Base-by-base conservation (phyloP, 2,888 invertebrate genomes). In the Lamellibrachia columna region DNA sequence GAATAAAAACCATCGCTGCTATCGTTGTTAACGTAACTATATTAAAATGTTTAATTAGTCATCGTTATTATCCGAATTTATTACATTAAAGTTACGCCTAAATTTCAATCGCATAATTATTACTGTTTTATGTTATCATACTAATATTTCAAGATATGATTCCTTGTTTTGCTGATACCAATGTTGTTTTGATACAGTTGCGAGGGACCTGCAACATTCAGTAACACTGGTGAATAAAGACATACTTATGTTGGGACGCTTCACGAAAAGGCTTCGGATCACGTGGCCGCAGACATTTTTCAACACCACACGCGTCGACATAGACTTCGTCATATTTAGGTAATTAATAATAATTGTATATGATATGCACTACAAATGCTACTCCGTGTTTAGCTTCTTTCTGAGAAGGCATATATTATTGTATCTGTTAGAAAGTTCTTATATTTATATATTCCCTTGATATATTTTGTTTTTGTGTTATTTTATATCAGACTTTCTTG, bases 261-360 rank as follows among this genome's bases (percentile, higher is more conserved):
- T 75, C 75, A n/a, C 75, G 75, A 15, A 75, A 22, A 75, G 75
- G 75, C 75, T 75, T 75, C 75, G 75, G n/a, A 75, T 75, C 75
- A 15, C 22, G 22, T 75, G 75, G 75, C 75, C 22, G 22, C 2
- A 15, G 2, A 75, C n/a, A 22, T 15, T 22, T n/a, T 15, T 75
- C 15, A 75, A 75, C 75, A 22, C 75, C n/a, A 75, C 75, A 3
- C 2, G 1, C 6, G 75, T 75, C 75, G 3, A 75, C 75, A 4
- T 75, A 75, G 75, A 75, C 22, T 75, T 75, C 75, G 75, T 75
- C 75, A 75, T 22, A 75, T 75, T 75, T 75, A 75, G 75, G 75
- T 75, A 75, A 75, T 4, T 75, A 75, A 22, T 75, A 22, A 4
- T n/a, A 75, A 75, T 15, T 75, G 22, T 9, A 55, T 55, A 55